Evolutionary conservation across 2,797 vertebrate species (phyloP).

Genomic region (Aplochiton taeniatus): DNA sequence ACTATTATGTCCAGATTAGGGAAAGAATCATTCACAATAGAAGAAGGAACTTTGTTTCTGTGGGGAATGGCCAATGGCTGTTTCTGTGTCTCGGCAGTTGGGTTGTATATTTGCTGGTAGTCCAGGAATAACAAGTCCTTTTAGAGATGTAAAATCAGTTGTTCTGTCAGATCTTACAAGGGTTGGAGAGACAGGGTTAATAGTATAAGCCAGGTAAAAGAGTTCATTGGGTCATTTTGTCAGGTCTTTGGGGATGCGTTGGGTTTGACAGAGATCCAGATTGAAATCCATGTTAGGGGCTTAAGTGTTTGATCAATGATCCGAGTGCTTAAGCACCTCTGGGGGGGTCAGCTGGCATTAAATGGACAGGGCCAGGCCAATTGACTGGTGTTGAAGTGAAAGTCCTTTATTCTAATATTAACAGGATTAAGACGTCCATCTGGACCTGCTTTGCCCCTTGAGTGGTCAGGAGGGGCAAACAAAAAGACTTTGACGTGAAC

Average conservation of each 20-base stretch:
- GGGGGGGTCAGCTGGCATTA: slow-evolving; percentile 43
- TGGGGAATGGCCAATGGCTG: background rate
- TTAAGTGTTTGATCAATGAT: slow-evolving; percentile 68
- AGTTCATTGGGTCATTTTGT: slow-evolving; percentile 3
- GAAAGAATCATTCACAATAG: background rate
- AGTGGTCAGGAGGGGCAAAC: slow-evolving; percentile 1
- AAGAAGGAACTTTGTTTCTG: background rate
- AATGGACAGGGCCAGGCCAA: slow-evolving; percentile 25
- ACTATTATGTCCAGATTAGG: slow-evolving; percentile 30
- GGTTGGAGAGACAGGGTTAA: slow-evolving; percentile 28
- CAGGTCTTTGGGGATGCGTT: slow-evolving; percentile 39
- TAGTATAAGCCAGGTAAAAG: slow-evolving; percentile 24
- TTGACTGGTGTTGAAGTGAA: slow-evolving; percentile 35
- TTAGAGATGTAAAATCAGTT: slow-evolving; percentile 12
- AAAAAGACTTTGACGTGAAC: slow-evolving; percentile 16
- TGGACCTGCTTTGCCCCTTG: slow-evolving; percentile 28
- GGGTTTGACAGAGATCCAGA: slow-evolving; percentile 49
- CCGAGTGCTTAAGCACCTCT: slow-evolving; percentile 35
- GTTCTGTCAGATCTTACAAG: slow-evolving; percentile 14
- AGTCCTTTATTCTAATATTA: slow-evolving; percentile 53
- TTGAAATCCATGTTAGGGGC: slow-evolving; percentile 65
- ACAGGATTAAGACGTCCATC: slow-evolving; percentile 55
- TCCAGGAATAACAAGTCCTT: slow-evolving; percentile 11
- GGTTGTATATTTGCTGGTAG: slow-evolving; percentile 12
- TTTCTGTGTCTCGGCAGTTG: slow-evolving; percentile 2